These are phyloP conservation scores for Leucophora obtusa DNA, from an alignment of 2,888 invertebrate species.

Conservation along the genomic window DNA sequence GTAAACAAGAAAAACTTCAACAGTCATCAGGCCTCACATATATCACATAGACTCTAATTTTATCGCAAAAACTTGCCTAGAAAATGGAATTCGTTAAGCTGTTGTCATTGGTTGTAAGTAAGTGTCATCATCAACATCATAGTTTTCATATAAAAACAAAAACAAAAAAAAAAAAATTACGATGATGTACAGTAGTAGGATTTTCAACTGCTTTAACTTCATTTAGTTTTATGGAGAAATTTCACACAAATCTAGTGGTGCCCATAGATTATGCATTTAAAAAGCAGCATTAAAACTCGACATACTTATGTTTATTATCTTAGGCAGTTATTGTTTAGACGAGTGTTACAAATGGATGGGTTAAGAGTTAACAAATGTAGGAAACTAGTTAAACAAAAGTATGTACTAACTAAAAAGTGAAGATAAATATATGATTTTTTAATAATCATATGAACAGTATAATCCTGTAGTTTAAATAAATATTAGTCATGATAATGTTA, in stretches of 20 bases:
- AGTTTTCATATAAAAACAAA: background rate
- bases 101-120: background rate
- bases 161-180: background rate
- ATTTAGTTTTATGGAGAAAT: background rate
- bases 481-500: no score
- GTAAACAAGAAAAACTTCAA: background rate
- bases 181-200: background rate
- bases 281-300: background rate
- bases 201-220: background rate
- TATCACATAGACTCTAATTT: background rate
- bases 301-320: background rate
- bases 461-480: no score
- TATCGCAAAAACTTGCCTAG: background rate
- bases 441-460: no score
- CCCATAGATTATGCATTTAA: background rate
- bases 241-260: background rate
- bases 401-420: no score
- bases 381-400: no score
- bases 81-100: background rate
- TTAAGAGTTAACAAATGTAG: no score
- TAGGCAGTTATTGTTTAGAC: background rate
- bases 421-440: no score
- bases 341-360: no score
- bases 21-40: background rate
- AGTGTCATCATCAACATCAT: background rate